phyloP scores from a whole-genome alignment of 2,888 invertebrate species.

The Erebia palarica region DNA sequence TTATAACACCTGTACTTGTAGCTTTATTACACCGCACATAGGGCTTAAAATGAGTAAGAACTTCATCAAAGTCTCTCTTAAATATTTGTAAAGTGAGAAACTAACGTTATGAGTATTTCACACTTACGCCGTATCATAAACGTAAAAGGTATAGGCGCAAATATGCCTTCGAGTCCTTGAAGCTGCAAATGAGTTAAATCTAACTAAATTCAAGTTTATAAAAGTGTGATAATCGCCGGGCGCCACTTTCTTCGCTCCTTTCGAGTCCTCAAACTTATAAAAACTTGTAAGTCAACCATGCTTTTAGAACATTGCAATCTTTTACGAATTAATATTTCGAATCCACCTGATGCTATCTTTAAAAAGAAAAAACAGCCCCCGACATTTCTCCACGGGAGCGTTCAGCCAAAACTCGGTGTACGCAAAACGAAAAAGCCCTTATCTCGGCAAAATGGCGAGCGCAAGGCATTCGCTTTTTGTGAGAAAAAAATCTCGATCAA shows the following conservation, averaged over 20 bases:
- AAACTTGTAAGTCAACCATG: slow-evolving; percentile 28
- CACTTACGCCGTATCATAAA: slow-evolving; percentile 21
- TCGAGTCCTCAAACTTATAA: slow-evolving; percentile 16
- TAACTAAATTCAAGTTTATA: slow-evolving; percentile 17
- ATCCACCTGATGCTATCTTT: slow-evolving; percentile 43
- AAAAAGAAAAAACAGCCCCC: slow-evolving; percentile 43
- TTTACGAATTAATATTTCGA: slow-evolving; percentile 47
- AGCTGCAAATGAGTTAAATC: slow-evolving; percentile 13
- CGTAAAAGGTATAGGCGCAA: slow-evolving; percentile 6
- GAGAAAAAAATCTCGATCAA: slow-evolving; percentile 73
- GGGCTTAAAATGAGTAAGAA: slow-evolving; percentile 13
- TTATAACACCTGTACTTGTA: slow-evolving; percentile 13
- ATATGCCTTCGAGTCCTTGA: slow-evolving; percentile 16
- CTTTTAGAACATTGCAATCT: slow-evolving; percentile 41
- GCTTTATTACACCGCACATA: slow-evolving; percentile 8
- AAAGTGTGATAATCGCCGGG: slow-evolving; percentile 1
- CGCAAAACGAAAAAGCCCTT: slow-evolving; percentile 66
- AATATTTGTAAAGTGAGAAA: slow-evolving; percentile 25
- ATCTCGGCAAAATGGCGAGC: slow-evolving; percentile 69
- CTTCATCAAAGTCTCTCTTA: slow-evolving; percentile 16
- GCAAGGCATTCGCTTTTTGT: slow-evolving; percentile 58
- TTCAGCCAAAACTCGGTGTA: slow-evolving; percentile 53
- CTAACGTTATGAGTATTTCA: slow-evolving; percentile 21
- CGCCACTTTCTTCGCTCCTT: slow-evolving; percentile 9
- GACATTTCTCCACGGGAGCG: slow-evolving; percentile 53